Percentiles rank a stretch among this genome's conserved stretches.
Conservation (phyloP, 2,888 invertebrate species). For the Drosophila robusta region DNA sequence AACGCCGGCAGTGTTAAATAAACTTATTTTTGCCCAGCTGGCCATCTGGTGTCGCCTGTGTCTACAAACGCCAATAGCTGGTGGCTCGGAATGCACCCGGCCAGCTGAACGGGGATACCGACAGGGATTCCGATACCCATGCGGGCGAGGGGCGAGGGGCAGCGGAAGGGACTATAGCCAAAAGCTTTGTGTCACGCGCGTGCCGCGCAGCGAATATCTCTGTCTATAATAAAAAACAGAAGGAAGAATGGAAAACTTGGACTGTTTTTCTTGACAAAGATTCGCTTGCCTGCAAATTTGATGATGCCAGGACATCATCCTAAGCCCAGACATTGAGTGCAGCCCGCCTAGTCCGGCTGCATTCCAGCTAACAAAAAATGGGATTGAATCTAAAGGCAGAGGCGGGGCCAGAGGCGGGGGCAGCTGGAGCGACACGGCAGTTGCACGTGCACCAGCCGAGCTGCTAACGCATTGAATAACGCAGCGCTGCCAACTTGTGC, state of each 20-base stretch:
- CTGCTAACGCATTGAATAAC: conserved; percentile 51
- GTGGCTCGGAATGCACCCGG: conserved; percentile 6
- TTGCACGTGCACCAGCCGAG: conserved; percentile 43
- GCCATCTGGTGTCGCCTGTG: conserved; percentile 1
- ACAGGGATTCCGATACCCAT: conserved; percentile 8
- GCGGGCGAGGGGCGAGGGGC: background rate
- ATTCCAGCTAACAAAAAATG: conserved; percentile 21
- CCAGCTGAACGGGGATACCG: conserved; percentile 10
- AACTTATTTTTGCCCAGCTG: conserved; percentile 6
- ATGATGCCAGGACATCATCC: conserved; percentile 39
- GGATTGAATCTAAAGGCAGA: conserved; percentile 28
- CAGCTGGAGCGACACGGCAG: background rate
- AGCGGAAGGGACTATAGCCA: background rate
- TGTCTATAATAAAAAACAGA: background rate
- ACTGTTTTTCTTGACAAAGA: conserved; percentile 34
- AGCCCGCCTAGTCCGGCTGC: conserved; percentile 24
- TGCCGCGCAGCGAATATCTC: conserved; percentile 32
- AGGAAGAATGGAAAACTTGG: conserved; percentile 7
- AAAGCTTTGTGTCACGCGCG: conserved; percentile 28
- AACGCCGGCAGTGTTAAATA: conserved; percentile 2
- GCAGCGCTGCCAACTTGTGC: conserved; percentile 36
- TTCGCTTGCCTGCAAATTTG: conserved; percentile 52
- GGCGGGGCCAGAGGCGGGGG: background rate
- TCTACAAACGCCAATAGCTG: conserved; percentile 16
- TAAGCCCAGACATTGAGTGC: background rate